Base-by-base conservation (phyloP, 1,140 invertebrate species). In the Dreissena rostriformis region DNA sequence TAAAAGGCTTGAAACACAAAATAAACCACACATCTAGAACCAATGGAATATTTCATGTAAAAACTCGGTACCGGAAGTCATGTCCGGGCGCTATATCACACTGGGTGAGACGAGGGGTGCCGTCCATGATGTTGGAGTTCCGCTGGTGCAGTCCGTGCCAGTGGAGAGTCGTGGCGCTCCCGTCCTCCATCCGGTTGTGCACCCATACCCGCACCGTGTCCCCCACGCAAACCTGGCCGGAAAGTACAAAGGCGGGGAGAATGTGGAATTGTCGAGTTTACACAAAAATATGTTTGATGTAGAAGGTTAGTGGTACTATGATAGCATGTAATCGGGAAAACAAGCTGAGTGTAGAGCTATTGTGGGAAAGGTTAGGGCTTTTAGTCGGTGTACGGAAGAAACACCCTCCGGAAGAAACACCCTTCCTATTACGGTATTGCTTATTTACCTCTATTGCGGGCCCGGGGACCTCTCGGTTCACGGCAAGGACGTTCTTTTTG, bases 71-170 rank as follows among this genome's bases (percentile, higher is more conserved):
- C 39, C 39, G 39, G 94, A 98, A 98, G 0, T 96, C 96, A 88
- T 96, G 96, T 89, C 96, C 96, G 91, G 96, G 95, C 83, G 95
- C 94, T 88, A 98, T 98, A 15, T 97, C 97, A 93, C 97, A 98
- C 92, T 98, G 97, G 0, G 97, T 98, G 8, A 98, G 95, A 76
- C 96, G 96, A 11, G 97, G 97, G 39, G 98, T 97, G 51, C 97
- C 97, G 91, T 98, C 97, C 92, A 97, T 97, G 92, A 97, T 97
- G 87, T 97, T 97, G 7, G 96, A 96, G 66, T 96, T 96, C 52
- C 95, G 94, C 93, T 97, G 97, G 93, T 95, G 96, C 73, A 97
- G 95, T 67, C 97, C 97, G 71, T 97, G 95, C 97, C 97, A 98
- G 93, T 98, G 97, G 77, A 98, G 96, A 0, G 96, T 96, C 1